A percentile compares a stretch with the other conserved stretches of the same genome.
Conservation (phyloP, 2,113 vertebrate genomes). For the Alaudala cheleensis region DNA sequence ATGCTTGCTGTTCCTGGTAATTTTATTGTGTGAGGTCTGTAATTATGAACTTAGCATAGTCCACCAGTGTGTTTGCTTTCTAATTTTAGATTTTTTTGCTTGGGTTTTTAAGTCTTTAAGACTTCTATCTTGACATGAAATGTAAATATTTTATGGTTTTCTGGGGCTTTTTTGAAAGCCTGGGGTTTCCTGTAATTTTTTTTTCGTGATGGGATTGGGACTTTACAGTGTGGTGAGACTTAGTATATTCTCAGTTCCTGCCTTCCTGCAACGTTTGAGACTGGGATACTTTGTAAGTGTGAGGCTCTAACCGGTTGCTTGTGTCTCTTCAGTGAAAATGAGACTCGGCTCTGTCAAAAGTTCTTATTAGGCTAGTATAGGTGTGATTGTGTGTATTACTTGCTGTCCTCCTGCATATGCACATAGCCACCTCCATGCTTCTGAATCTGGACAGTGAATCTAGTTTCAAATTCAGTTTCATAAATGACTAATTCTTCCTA, state of each 20-base stretch:
- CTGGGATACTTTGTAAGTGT: not conserved
- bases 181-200: not conserved
- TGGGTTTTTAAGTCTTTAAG: not conserved
- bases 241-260: not conserved
- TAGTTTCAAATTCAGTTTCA: not conserved
- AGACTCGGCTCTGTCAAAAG: not conserved
- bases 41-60: not conserved
- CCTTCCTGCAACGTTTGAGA: not conserved
- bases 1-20: not conserved
- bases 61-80: not conserved
- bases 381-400: not conserved
- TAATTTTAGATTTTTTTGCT: not conserved
- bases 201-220: not conserved
- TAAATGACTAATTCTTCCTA: not conserved
- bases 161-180: not conserved
- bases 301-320: not conserved
- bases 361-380: not conserved
- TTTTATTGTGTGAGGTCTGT: not conserved
- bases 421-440: not conserved
- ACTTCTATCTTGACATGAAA: not conserved
- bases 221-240: not conserved
- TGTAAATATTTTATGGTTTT: not conserved
- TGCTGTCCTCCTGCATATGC: not conserved
- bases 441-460: not conserved
- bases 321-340: not conserved